Conservation (phyloP, 2,888 invertebrate species). For the Spodoptera littoralis region DNA sequence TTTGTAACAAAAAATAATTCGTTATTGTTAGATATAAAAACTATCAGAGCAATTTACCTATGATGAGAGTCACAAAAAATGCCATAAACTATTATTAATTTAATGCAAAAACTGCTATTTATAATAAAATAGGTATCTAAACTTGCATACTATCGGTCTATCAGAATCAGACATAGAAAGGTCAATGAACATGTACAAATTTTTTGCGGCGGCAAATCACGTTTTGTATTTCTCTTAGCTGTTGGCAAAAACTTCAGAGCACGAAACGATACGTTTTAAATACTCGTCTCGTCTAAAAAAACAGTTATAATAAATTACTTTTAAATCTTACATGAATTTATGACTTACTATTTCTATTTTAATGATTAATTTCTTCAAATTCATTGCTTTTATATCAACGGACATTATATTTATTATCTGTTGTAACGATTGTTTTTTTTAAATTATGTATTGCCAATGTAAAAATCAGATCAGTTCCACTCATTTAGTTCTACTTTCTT, state of each 20-base stretch:
- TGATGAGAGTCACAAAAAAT: not conserved
- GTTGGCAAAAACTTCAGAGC: conserved; percentile 38
- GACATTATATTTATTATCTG: not conserved
- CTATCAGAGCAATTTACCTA: not conserved
- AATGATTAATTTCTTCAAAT: conserved; percentile 5
- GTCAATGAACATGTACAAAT: conserved; percentile 37
- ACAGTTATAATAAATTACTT: conserved; percentile 17
- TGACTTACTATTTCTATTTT: conserved; percentile 13
- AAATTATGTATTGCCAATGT: not conserved
- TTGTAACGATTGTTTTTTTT: not conserved
- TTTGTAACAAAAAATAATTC: no score
- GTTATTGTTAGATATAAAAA: no score
- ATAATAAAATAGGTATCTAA: conserved; percentile 2
- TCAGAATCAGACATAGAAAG: conserved; percentile 19
- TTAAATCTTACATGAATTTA: conserved; percentile 5
- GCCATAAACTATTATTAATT: conserved; percentile 7
- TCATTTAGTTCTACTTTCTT: not conserved
- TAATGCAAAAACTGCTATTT: conserved; percentile 3
- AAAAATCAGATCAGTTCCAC: no score
- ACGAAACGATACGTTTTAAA: conserved; percentile 8
- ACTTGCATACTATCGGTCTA: conserved; percentile 17
- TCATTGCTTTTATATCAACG: conserved; percentile 16
- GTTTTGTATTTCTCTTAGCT: conserved; percentile 23
- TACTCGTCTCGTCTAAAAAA: conserved; percentile 3
- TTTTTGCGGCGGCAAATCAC: conserved; percentile 41